Evolutionary conservation across 1,140 invertebrate genomes (phyloP), one percentile per base, ranked within the genome.

Genomic region (Zaprionus taronus): DNA sequence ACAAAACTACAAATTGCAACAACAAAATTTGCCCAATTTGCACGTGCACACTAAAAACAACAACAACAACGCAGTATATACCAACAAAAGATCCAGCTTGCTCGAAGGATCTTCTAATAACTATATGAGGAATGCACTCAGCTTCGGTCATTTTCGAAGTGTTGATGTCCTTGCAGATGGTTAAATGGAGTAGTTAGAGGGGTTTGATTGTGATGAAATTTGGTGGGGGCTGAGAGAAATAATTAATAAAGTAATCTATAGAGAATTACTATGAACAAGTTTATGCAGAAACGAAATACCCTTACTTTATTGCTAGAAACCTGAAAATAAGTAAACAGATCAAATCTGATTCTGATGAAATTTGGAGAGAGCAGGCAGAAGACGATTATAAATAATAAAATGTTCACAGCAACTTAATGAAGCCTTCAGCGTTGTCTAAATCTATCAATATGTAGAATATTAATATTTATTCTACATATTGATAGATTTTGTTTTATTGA

Each of bases 11-110:
- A 56, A 56, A 24, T 67, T 67, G 49, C 64, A 57, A 67, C 53
- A 67, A 67, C 38, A 58, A 56, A 56, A 44, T 22, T 34, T 57
- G 68, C 72, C 80, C 79, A 85, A 85, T 11, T 11, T 51, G 85
- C 81, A 90, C 85, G 85, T 82, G 85, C 85, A 89, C 80, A 65
- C 67, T 60, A 68, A 75, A 78, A 62, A 49, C 72, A 66, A 75
- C 47, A 47, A 55, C 36, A 66, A 73, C 63, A 69, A 53, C 51
- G 38, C 53, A 17, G 57, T 66, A 61, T 38, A 58, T 62, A 56
- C 22, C 58, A 49, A 22, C 20, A 68, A 41, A 20, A 7, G 17
- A 68, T 70, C 31, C 51, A 70, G 67, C 66, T 56, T 69, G 58
- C 66, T 53, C 11, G n/a, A 53, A 51, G 67, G 24, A 53, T 31